A percentile compares a stretch with the other conserved stretches of the same genome.
phyloP scores from a whole-genome alignment of 2,888 invertebrate genomes.

The Brassicogethes aeneus region DNA sequence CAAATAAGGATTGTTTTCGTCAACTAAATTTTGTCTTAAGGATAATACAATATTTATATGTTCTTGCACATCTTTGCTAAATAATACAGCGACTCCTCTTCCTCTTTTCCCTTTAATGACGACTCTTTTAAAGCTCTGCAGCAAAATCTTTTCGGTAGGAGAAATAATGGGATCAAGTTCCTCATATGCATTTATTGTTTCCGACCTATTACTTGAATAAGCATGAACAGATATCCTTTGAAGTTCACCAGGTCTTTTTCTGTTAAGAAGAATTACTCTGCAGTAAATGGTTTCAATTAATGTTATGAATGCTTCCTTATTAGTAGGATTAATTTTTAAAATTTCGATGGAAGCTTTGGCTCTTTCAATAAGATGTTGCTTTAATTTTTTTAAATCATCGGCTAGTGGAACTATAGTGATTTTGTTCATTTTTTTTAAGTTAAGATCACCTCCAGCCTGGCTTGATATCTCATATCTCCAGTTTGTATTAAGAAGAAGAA shows the following conservation, averaged over 20 bases:
- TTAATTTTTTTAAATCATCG: constrained; percentile 10
- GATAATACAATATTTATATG: constrained; percentile 14
- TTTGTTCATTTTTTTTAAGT: constrained; percentile 13
- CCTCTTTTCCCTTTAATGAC: constrained; percentile 23
- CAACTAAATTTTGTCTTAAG: constrained; percentile 10
- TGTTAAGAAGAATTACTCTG: constrained; percentile 19
- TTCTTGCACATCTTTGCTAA: constrained; percentile 19
- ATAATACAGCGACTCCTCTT: constrained; percentile 20
- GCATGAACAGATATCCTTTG: too few relatives aligned
- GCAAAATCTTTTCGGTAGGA: constrained; percentile 22
- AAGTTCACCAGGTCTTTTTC: constrained; percentile 16
- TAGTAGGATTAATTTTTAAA: too few relatives aligned
- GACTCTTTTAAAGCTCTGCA: constrained; percentile 20
- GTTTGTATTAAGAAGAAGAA: constrained; percentile 10
- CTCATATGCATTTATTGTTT: too few relatives aligned
- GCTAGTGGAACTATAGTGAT: constrained; percentile 8
- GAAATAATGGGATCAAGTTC: too few relatives aligned
- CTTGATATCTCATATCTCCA: constrained; percentile 16
- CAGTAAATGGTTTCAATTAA: constrained; percentile 19
- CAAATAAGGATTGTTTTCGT: constrained; percentile 11
- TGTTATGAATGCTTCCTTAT: too few relatives aligned
- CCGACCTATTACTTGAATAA: too few relatives aligned
- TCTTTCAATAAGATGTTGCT: constrained; percentile 9
- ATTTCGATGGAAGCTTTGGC: background rate
- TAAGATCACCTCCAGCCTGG: constrained; percentile 9